phyloP scores from a whole-genome alignment of 2,797 vertebrate genomes.

The Spheniscus humboldti region DNA sequence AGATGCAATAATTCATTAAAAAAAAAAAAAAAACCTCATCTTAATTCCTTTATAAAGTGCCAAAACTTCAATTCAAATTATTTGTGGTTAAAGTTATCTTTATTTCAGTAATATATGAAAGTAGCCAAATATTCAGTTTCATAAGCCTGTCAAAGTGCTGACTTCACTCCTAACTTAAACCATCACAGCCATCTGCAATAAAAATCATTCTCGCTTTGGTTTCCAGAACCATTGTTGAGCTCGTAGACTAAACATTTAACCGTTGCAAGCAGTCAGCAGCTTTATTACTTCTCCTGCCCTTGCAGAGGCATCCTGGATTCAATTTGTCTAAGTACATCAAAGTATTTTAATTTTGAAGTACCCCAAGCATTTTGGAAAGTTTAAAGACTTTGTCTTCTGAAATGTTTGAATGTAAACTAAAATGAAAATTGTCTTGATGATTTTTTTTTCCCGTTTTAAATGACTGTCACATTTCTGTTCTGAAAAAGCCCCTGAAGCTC shows the following conservation, averaged over 20 bases:
- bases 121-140: constrained; percentile 48
- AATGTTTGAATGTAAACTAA: constrained; percentile 67
- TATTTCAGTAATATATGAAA: constrained; percentile 53
- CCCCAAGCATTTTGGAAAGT: constrained; percentile 68
- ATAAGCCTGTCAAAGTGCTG: constrained; percentile 43
- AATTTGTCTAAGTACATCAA: constrained; percentile 78
- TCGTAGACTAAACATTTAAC: constrained; percentile 79
- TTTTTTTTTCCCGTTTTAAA: constrained; percentile 57
- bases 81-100: constrained; percentile 52
- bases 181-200: constrained; percentile 67
- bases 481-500: constrained; percentile 25
- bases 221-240: constrained; percentile 61
- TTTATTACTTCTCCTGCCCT: constrained; percentile 69
- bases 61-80: constrained; percentile 51
- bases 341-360: constrained; percentile 71
- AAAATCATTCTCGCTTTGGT: constrained; percentile 61
- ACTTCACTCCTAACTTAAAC: constrained; percentile 61
- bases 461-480: constrained; percentile 62
- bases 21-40: neutral
- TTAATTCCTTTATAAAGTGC: constrained; percentile 30
- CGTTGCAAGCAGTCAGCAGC: constrained; percentile 70
- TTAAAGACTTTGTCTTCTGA: constrained; percentile 72
- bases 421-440: constrained; percentile 61
- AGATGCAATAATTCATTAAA: neutral
- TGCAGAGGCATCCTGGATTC: constrained; percentile 73